These are phyloP conservation scores for Aethina tumida DNA, from an alignment of 1,140 invertebrate genomes.

Conservation along the genomic window DNA sequence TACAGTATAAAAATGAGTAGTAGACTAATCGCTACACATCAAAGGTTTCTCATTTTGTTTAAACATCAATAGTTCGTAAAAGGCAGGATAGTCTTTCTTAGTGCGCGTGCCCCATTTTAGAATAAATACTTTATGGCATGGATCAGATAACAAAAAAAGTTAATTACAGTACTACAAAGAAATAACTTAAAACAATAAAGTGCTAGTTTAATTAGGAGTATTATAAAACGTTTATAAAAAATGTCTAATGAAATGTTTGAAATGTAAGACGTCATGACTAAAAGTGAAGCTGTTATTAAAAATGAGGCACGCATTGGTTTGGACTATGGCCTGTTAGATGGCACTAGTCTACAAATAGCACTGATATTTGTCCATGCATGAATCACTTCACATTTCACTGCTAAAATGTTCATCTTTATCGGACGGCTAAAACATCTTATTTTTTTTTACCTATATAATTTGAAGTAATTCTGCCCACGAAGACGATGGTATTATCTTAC, in stretches of 20 bases:
- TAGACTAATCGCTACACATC: slow-evolving; percentile 34
- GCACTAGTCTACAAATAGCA: slow-evolving; percentile 25
- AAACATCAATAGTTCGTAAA: slow-evolving; percentile 31
- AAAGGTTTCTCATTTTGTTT: slow-evolving; percentile 31
- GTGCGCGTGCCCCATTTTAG: slow-evolving; percentile 4
- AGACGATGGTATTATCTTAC: too few species aligned
- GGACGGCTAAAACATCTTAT: slow-evolving; percentile 27
- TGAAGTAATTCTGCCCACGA: slow-evolving; percentile 24
- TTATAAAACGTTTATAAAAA: too few species aligned
- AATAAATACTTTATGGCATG: too few species aligned
- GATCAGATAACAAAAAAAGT: too few species aligned
- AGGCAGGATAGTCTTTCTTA: slow-evolving; percentile 28
- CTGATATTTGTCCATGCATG: slow-evolving; percentile 19
- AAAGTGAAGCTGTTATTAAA: slow-evolving; percentile 10
- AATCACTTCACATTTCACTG: slow-evolving; percentile 25
- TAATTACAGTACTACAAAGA: too few species aligned
- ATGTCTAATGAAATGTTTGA: too few species aligned
- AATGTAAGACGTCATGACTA: too few species aligned
- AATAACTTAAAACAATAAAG: too few species aligned
- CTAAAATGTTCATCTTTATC: slow-evolving; percentile 12
- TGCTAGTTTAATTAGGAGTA: too few species aligned
- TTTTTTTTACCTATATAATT: slow-evolving; percentile 11
- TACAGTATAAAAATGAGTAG: slow-evolving; percentile 35
- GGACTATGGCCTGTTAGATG: too few species aligned
- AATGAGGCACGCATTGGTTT: too few species aligned